phyloP scores from a whole-genome alignment of 2,888 invertebrate genomes.

The Ochropacha duplaris region DNA sequence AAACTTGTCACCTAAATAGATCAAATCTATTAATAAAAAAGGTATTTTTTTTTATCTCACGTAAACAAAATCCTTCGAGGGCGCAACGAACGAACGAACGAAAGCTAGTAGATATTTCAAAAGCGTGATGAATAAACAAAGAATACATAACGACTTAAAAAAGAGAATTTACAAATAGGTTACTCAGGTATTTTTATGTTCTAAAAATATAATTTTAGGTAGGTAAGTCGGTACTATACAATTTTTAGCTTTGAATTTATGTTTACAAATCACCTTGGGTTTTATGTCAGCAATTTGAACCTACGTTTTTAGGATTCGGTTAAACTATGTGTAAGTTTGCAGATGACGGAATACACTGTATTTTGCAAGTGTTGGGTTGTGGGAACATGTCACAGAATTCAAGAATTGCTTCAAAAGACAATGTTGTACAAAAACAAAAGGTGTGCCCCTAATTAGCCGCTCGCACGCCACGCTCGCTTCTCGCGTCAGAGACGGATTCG shows the following conservation, averaged over 20 bases:
- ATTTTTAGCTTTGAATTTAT: background rate
- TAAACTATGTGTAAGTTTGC: constrained; percentile 35
- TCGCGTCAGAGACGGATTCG: constrained; percentile 31
- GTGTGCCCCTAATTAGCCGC: constrained; percentile 63
- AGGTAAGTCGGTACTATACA: no score
- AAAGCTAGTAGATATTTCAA: no score
- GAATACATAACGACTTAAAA: no score
- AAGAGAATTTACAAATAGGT: no score
- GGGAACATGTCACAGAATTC: constrained; percentile 69
- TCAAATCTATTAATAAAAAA: no score
- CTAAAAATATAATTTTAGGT: no score
- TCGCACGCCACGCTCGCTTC: constrained; percentile 67
- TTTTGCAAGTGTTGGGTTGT: constrained; percentile 71
- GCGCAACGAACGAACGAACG: no score
- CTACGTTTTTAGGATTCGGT: background rate
- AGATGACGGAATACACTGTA: constrained; percentile 52
- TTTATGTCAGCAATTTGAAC: background rate
- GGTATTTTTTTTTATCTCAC: no score
- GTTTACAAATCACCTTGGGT: background rate
- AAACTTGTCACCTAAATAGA: no score
- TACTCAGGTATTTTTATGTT: no score
- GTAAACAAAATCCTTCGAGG: no score
- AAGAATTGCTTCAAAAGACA: constrained; percentile 60
- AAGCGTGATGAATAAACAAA: no score
- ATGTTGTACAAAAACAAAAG: constrained; percentile 73